phyloP scores from a whole-genome alignment of 2,888 invertebrate species.

The Cabera pusaria region DNA sequence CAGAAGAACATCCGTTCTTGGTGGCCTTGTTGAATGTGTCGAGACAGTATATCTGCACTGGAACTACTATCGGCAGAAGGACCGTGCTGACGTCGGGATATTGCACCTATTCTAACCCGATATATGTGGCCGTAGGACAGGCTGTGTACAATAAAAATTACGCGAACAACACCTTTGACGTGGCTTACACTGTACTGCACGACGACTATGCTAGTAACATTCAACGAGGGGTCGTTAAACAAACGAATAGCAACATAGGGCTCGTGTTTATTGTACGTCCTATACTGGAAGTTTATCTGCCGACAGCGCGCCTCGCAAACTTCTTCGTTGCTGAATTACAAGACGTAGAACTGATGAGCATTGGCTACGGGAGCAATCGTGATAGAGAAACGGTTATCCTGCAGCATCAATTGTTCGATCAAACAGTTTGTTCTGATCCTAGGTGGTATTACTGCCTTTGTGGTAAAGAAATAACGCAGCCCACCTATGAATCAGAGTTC shows the following conservation, averaged over 20 bases:
- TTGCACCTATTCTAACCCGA: conserved; percentile 46
- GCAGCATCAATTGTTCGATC: conserved; percentile 51
- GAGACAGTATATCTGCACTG: conserved; percentile 55
- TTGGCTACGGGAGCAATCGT: conserved; percentile 52
- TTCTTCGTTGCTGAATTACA: conserved; percentile 51
- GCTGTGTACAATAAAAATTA: conserved; percentile 38
- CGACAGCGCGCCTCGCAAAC: conserved; percentile 45
- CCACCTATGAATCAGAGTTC: conserved; percentile 45
- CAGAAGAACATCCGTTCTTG: conserved; percentile 58
- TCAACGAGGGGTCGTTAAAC: too few species aligned
- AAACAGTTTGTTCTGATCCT: conserved; percentile 55
- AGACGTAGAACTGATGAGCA: conserved; percentile 39
- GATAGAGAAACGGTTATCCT: conserved; percentile 37
- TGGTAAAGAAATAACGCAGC: conserved; percentile 46
- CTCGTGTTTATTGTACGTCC: conserved; percentile 48
- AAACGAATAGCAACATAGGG: conserved; percentile 60
- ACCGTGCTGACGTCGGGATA: conserved; percentile 60
- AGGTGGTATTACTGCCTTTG: conserved; percentile 67
- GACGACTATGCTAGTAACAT: conserved; percentile 49
- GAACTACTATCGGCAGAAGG: conserved; percentile 48
- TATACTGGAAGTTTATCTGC: conserved; percentile 41
- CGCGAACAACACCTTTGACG: conserved; percentile 33
- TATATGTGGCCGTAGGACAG: conserved; percentile 46
- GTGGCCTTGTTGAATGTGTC: conserved; percentile 50
- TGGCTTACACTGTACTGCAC: conserved; percentile 45